Base-by-base conservation (phyloP, 2,113 vertebrate species). In the Elaphurus davidianus region DNA sequence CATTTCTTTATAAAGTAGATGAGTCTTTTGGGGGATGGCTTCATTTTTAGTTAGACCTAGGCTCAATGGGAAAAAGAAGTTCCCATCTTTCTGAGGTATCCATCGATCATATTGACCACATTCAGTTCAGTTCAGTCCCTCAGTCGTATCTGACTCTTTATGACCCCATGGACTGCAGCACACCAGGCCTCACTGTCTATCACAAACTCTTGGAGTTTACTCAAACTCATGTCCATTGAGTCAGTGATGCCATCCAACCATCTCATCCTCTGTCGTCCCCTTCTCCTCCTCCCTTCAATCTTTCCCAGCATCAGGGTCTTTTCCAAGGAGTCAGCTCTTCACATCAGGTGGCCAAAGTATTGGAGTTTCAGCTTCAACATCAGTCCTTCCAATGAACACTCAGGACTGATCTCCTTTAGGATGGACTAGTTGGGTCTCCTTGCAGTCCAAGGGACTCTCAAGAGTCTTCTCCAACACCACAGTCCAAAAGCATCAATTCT, bases 31-130 rank as follows among this genome's bases (percentile, higher is more conserved):
- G 33, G 47, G 55, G 14, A 85, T 50, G 64, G 33, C 40, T 94
- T 94, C 82, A 60, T 79, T 92, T 96, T 90, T 40, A 15, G 30
- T 96, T 67, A 92, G 50, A 92, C 62, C 25, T 93, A 40, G 76
- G 17, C n/a, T 96, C 57, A 9, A 12, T 62, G 84, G n/a, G 36
- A 79, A 76, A 36, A 64, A 67, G 5, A 71, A 43, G 40, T 81
- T 91, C 16, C 78, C 54, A 7, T 90, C 64, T 85, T 85, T 89
- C 21, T 10, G 0, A 84, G 19, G 27, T 47, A 87, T 74, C 33
- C 36, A 50, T 43, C 64, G 74, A 74, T 19, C 59, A 87, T 30
- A 79, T n/a, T 40, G 25, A 83, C 36, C 86, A 62, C 60, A 62
- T n/a, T 74, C 67, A 74, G 67, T 71, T 67, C n/a, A 40, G 67